Conservation (phyloP, 2,888 invertebrate genomes). For the Trachelus iudaicus region DNA sequence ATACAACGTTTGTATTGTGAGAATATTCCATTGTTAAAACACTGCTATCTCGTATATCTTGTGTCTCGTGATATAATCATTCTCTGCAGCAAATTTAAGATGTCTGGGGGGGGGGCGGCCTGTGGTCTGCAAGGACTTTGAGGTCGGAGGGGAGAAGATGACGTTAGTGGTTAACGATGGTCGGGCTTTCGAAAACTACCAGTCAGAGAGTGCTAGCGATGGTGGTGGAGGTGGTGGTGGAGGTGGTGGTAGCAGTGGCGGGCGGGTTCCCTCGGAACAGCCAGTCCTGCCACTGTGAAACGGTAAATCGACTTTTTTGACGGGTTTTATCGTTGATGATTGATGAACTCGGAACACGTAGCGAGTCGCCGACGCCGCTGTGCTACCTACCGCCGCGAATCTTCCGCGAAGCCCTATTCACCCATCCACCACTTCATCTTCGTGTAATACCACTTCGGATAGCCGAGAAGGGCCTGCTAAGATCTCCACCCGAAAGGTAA, state of each 20-base stretch:
- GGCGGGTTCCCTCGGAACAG: not conserved
- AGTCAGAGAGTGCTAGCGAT: not conserved
- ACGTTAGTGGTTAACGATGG: not conserved
- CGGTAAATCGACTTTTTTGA: conserved; percentile 46
- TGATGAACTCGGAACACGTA: conserved; percentile 44
- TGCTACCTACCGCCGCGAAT: conserved; percentile 11
- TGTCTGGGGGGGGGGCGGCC: not conserved
- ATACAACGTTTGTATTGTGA: not conserved
- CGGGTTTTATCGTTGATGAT: conserved; percentile 55
- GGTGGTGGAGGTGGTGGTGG: not conserved
- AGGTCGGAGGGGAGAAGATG: not conserved
- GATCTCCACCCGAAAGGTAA: not conserved
- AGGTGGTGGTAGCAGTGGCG: not conserved
- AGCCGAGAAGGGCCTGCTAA: not conserved
- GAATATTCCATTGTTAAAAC: not conserved
- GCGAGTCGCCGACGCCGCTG: conserved; percentile 4
- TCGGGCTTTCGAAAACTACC: not conserved
- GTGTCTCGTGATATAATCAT: not conserved
- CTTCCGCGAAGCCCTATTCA: not conserved
- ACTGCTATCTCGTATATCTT: not conserved
- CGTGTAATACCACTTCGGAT: not conserved
- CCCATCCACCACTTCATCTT: not conserved
- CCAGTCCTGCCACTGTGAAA: conserved; percentile 32
- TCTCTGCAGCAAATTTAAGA: not conserved
- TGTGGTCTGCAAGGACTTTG: not conserved